phyloP scores from a whole-genome alignment of 2,797 vertebrate species.

The Glossophaga mutica region DNA sequence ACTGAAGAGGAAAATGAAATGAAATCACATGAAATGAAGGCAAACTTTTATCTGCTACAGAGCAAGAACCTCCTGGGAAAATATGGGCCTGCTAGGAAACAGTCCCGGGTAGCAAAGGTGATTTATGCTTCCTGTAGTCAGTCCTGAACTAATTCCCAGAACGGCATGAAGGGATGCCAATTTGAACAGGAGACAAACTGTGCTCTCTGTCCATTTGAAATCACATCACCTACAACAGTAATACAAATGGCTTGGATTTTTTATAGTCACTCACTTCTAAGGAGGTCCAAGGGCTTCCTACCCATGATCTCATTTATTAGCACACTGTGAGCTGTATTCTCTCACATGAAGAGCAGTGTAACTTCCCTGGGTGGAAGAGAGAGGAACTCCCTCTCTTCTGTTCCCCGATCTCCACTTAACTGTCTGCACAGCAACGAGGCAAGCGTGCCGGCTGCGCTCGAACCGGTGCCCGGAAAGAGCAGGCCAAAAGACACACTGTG shows the following conservation, averaged over 20 bases:
- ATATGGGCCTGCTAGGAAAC: slow-evolving; percentile 69
- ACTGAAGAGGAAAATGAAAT: slow-evolving; percentile 64
- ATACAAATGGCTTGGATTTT: slow-evolving; percentile 66
- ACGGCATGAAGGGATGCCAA: slow-evolving; percentile 73
- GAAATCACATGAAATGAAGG: slow-evolving; percentile 68
- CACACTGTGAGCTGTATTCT: slow-evolving; percentile 41
- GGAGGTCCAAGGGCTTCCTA: slow-evolving; percentile 68
- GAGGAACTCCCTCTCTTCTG: neutral
- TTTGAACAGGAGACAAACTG: slow-evolving; percentile 78
- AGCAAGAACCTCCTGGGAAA: slow-evolving; percentile 72
- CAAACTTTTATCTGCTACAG: slow-evolving; percentile 72
- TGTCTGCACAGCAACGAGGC: neutral
- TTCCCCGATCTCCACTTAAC: neutral
- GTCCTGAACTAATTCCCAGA: slow-evolving; percentile 78
- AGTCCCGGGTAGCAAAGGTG: slow-evolving; percentile 72
- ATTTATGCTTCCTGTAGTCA: slow-evolving; percentile 76
- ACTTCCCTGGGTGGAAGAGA: slow-evolving; percentile 52
- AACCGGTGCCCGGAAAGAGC: neutral
- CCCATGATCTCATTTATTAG: slow-evolving; percentile 68
- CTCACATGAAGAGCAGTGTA: neutral
- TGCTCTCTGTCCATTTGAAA: slow-evolving; percentile 75
- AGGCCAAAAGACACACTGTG: neutral
- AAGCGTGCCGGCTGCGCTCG: neutral
- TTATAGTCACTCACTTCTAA: slow-evolving; percentile 71
- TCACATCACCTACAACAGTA: slow-evolving; percentile 66